Base-by-base conservation (phyloP, 2,888 invertebrate species). In the Oeneis ivallda region DNA sequence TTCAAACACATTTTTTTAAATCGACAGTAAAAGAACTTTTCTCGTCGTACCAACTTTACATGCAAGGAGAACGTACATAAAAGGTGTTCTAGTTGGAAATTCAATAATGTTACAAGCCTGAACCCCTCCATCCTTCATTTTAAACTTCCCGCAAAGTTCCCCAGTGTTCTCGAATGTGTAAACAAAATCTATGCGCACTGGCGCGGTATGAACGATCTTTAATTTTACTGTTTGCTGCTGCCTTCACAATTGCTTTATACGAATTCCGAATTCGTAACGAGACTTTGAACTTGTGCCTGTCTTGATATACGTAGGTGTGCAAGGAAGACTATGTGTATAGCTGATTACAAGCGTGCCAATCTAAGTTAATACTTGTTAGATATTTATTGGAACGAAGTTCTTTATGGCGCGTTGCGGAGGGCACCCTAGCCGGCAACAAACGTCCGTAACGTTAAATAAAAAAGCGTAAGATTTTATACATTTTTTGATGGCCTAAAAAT, bases 131-230 rank as follows among this genome's bases (percentile, higher is more conserved):
- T 73, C 71, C 71, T 74, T 72, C 72, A 73, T 72, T 72, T 72
- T 68, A 71, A 73, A 74, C 71, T 73, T 75, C 71, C 72, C 70
- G 66, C 68, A 61, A 67, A 71, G 68, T 70, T 72, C 49, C 50
- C 47, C 69, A 63, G 62, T 65, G 64, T 68, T 70, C 56, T 26
- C 61, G 65, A 62, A 67, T 61, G 61, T 67, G 73, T 73, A 73
- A 73, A 72, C 72, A 73, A 69, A 71, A 69, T 68, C 70, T 63
- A 65, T 67, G 41, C 54, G 56, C 64, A 59, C 11, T 47, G 64
- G 39, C 34, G 53, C 53, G 64, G 59, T 11, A 59, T 64, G 58
- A 64, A 39, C 54, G 64, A 64, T 64, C 64, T 64, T 64, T 59
- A 60, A 60, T 60, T 60, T 60, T 49, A 60, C 49, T 60, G 49